These are phyloP conservation scores for Nasonia giraulti DNA, from an alignment of 1,140 invertebrate species.

Conservation along the genomic window DNA sequence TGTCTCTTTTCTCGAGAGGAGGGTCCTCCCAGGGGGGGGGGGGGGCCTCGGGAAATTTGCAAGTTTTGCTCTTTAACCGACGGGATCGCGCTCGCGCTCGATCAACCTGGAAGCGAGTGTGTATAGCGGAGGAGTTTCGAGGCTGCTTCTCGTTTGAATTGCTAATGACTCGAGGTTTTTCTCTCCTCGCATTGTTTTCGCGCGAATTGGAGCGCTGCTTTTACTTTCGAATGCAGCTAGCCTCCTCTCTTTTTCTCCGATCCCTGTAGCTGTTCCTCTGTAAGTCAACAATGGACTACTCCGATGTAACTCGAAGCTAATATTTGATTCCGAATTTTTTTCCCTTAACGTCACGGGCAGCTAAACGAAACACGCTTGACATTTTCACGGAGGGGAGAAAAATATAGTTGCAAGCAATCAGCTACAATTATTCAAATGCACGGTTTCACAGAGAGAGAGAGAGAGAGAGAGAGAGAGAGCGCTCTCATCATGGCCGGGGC, in stretches of 20 bases:
- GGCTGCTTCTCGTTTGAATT: not conserved
- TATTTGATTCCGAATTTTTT: not conserved
- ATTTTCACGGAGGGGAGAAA: not conserved
- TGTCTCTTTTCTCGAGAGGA: not conserved
- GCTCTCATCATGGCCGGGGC: not conserved
- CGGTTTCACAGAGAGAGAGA: not conserved
- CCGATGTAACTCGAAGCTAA: not conserved
- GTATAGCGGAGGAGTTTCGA: not conserved
- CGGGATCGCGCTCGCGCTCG: not conserved
- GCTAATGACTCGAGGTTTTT: not conserved
- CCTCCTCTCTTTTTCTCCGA: not conserved
- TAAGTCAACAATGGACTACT: not conserved
- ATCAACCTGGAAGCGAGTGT: not conserved
- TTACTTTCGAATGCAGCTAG: not conserved
- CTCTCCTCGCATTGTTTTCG: not conserved
- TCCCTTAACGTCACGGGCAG: not conserved
- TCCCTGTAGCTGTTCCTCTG: not conserved
- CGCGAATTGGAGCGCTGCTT: not conserved
- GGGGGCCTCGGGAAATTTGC: not conserved
- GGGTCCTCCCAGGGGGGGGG: too few species aligned
- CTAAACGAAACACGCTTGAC: not conserved
- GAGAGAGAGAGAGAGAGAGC: not conserved
- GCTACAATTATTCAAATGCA: slow-evolving; percentile 7
- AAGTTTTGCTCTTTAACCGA: slow-evolving; percentile 6
- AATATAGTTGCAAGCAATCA: not conserved